These are phyloP conservation scores for Musca domestica DNA, from an alignment of 1,140 invertebrate genomes.

Conservation along the genomic window DNA sequence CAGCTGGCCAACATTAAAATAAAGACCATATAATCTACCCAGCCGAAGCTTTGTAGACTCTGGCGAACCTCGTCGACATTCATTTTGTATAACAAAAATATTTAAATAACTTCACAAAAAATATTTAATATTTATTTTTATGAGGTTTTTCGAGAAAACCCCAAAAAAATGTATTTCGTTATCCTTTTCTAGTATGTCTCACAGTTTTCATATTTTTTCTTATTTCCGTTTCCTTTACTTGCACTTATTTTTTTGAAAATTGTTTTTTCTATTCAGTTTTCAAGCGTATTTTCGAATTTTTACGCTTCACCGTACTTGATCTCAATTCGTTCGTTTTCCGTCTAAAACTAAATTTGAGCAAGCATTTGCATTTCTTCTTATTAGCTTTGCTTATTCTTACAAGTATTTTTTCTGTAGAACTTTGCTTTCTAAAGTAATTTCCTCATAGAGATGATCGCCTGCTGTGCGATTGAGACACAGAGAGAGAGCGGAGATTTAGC, in stretches of 20 bases:
- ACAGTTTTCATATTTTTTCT: neutral
- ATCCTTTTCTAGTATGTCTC: neutral
- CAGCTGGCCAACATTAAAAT: constrained; percentile 69
- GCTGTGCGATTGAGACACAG: no score
- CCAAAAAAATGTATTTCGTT: neutral
- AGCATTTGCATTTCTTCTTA: constrained; percentile 13
- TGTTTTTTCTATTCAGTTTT: neutral
- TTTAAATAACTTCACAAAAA: neutral
- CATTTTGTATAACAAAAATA: constrained; percentile 30
- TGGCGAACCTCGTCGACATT: constrained; percentile 61
- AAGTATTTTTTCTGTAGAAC: no score
- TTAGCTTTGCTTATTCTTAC: neutral
- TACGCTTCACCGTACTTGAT: no score
- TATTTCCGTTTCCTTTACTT: neutral
- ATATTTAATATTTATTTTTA: neutral
- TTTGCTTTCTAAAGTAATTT: neutral
- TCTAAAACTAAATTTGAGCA: constrained; percentile 13
- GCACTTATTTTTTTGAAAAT: neutral
- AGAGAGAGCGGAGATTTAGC: no score
- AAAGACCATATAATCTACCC: constrained; percentile 71
- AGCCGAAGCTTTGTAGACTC: constrained; percentile 65
- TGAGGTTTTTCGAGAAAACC: neutral
- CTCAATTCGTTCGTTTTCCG: constrained; percentile 5
- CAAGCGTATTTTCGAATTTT: no score
- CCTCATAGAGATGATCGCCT: no score